Evolutionary conservation across 2,888 invertebrate species (phyloP), one percentile per base, ranked within the genome.

Genomic region (Harmothoe impar): DNA sequence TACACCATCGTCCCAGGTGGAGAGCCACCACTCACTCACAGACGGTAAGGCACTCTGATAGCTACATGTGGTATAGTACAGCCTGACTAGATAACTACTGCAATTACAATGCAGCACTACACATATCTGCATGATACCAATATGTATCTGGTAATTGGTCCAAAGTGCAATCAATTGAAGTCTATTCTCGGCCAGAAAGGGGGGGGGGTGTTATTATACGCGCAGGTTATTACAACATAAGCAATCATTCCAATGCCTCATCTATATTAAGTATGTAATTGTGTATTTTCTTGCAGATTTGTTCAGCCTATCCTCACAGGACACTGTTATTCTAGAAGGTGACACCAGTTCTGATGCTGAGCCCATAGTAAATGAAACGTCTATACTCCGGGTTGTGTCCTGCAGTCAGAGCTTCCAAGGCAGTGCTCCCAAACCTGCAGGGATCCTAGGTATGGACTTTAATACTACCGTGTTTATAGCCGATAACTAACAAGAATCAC

Each of bases 341-440:
- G 89, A 90, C 0, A n/a, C 29, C 31, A 31, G 31, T 56, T n/a
- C 29, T 29, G 86, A 86, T 12, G 29, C 29, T 1, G 33, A 92
- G 23, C 93, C 95, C n/a, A 90, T 95, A 33, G 92, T 95, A 23
- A 85, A 89, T 54, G 92, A 92, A 29, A 93, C 92, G 43, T 94
- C 94, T 31, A 94, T 95, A 25, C 92, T 94, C 43, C 92, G 93
- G 89, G 94, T 95, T 7, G 93, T 95, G n/a, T 94, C 95, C 1
- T 93, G 92, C 89, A 95, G 95, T 92, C 95, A 95, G 93, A 95
- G 94, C 89, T 95, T 95, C 92, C 93, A 92, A 17, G 91, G 62
- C 15, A 81, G 81, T 43, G 54, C 31, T 29, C 86, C 86, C 0
- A 81, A 81, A 43, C 15, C 35, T 20, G 20, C 3, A 17, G 81